Base-by-base conservation (phyloP, 2,797 vertebrate genomes). In the Muscicapa comitata region DNA sequence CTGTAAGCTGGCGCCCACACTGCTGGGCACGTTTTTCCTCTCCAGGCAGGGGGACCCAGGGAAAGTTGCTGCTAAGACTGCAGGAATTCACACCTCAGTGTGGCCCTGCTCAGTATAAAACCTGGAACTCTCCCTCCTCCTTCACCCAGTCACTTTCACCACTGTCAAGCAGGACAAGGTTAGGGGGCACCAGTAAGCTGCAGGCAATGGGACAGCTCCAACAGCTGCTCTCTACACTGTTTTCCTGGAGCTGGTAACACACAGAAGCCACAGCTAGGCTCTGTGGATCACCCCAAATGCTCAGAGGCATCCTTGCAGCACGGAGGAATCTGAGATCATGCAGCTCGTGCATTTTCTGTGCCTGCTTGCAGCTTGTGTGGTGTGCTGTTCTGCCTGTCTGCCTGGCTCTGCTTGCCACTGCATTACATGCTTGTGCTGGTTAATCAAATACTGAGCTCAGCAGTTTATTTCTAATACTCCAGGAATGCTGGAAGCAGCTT, bases 401-500 rank as follows among this genome's bases (percentile, higher is more conserved):
- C 66, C 84, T 51, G 53, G 62, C 71, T 47, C 68, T 68, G 47
- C 62, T 31, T 40, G 35, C 66, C 42, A 15, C 20, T 29, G 82
- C 45, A 16, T 13, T 61, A 66, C 59, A 20, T 62, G 81, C 82
- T 91, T 19, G 26, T 23, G 50, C 84, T 90, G 57, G 38, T 80
- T 66, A 55, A 33, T 9, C 0, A 4, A 92, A 86, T 17, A n/a
- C 38, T 4, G 1, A 89, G 63, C 67, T 95, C 93, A 95, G 90
- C 75, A 73, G 26, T 75, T 93, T 62, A 50, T 65, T 87, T 68
- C 78, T 82, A 61, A 66, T 43, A 35, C n/a, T 89, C n/a, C 67
- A 92, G 77, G 74, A 95, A 82, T 31, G 50, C 63, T 94, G 87
- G 87, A 87, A 87, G 74, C 35, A 51, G 85, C 55, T 95, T 75